These are phyloP conservation scores for Caenorhabditis brenneri DNA, from an alignment of 1,140 invertebrate species.

Conservation along the genomic window DNA sequence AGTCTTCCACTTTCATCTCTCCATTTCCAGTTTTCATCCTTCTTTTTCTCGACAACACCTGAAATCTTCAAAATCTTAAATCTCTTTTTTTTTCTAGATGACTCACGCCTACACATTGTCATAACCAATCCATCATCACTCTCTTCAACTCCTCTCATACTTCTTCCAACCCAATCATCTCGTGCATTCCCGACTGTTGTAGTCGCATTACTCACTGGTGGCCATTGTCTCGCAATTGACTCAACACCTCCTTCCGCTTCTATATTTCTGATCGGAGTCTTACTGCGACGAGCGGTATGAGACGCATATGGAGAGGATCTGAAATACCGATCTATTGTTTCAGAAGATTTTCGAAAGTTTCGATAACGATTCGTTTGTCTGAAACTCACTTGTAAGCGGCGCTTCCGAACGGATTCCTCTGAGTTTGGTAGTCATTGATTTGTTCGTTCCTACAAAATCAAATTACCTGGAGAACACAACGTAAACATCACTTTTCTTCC, in stretches of 20 bases:
- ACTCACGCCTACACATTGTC: slow-evolving; percentile 52
- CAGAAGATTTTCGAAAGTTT: background rate
- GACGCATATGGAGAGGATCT: slow-evolving; percentile 46
- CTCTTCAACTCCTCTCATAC: slow-evolving; percentile 26
- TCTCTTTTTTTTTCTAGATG: background rate
- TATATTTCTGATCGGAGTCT: slow-evolving; percentile 25
- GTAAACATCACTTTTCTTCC: background rate
- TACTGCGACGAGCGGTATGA: slow-evolving; percentile 40
- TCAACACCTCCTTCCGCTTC: slow-evolving; percentile 29
- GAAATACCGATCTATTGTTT: background rate
- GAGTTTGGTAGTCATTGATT: slow-evolving; percentile 12
- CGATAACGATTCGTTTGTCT: too few species aligned
- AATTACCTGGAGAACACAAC: background rate
- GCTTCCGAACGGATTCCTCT: slow-evolving; percentile 28
- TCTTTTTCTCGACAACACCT: slow-evolving; percentile 58
- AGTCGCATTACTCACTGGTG: slow-evolving; percentile 51
- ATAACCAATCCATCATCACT: slow-evolving; percentile 47
- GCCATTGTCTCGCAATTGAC: slow-evolving; percentile 43
- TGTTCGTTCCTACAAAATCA: slow-evolving; percentile 13
- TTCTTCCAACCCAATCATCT: slow-evolving; percentile 43
- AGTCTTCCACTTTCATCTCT: slow-evolving; percentile 51
- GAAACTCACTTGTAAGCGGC: slow-evolving; percentile 17
- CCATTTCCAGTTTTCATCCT: slow-evolving; percentile 57
- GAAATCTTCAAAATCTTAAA: background rate
- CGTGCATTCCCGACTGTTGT: slow-evolving; percentile 44